Base-by-base conservation (phyloP, 23 tunicate genomes). In the Trididemnum nubilum region DNA sequence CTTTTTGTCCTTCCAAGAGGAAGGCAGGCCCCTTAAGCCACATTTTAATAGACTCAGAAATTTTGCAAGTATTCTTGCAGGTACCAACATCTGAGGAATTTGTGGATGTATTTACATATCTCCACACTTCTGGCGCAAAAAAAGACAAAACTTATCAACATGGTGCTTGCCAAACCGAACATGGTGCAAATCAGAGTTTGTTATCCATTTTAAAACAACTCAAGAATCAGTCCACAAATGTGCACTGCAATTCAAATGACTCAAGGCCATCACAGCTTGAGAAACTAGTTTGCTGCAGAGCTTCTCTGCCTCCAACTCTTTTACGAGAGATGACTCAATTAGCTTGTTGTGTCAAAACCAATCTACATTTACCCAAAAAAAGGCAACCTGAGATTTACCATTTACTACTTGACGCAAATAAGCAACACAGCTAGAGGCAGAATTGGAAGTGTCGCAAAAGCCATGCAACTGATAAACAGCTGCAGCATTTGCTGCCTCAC, bases 391-490 rank as follows among this genome's bases (percentile, higher is more conserved):
- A 3, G 78, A 27, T 40, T 9, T 21, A 37, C 31, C 58, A 31
- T 73, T 15, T 21, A 12, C 58, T 12, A 73, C 28, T 7, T 58
- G 5, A 23, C 58, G 57, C 33, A 73, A 73, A 73, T 73, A 73
- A 2, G 39, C 31, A 9, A 73, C 78, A 40, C 33, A 73, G 19
- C 58, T 7, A 40, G 39, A 73, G 5, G 78, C 78, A 3, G 15
- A 23, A 73, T 73, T 38, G 2, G 78, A 73, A 2, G 78, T 58
- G 30, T 73, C 78, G 30, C 78, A 37, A 39, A 73, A 73, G 22
- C 78, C 78, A 40, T 37, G 57, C 30, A 73, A 73, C 29, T 73
- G 78, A 24, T 73, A 39, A 21, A 29, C 15, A 22, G 39, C 78
- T 18, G 15, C 58, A 27, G 21, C 58, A 27, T 2, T 39, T 15